These are phyloP conservation scores for Lasioglossum zephyrum DNA, from an alignment of 2,888 invertebrate genomes.

Conservation along the genomic window DNA sequence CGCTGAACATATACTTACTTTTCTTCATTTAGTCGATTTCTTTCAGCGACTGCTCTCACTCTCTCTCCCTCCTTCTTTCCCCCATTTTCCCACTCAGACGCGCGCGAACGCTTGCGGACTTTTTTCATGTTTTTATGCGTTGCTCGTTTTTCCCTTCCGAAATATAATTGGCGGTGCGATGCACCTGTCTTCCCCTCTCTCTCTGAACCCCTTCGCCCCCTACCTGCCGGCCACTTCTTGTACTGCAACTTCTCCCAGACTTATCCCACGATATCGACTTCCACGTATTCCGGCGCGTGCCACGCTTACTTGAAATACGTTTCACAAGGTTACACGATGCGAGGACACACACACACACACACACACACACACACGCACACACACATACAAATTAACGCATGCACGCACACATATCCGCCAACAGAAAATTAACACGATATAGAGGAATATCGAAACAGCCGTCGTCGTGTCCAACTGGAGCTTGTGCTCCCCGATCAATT, in stretches of 20 bases:
- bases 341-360: slow-evolving; percentile 33
- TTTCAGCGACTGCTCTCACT: slow-evolving; percentile 46
- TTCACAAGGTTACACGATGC: slow-evolving; percentile 25
- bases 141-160: slow-evolving; percentile 78
- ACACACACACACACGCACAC: too few species aligned
- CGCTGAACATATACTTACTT: slow-evolving; percentile 35
- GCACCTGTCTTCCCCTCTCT: slow-evolving; percentile 82
- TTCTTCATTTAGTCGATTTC: slow-evolving; percentile 49
- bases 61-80: slow-evolving; percentile 44
- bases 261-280: slow-evolving; percentile 63
- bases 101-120: slow-evolving; percentile 68
- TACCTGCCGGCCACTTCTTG: slow-evolving; percentile 61
- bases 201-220: slow-evolving; percentile 52
- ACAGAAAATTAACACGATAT: slow-evolving; percentile 41
- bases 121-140: slow-evolving; percentile 74
- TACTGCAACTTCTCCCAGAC: slow-evolving; percentile 60
- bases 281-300: slow-evolving; percentile 74
- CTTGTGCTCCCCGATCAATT: background rate
- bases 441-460: slow-evolving; percentile 22
- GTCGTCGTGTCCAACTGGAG: background rate
- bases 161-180: slow-evolving; percentile 84
- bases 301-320: slow-evolving; percentile 59
- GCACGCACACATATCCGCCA: slow-evolving; percentile 12
- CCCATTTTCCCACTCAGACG: slow-evolving; percentile 45
- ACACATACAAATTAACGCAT: slow-evolving; percentile 5